Conservation (phyloP, 2,113 vertebrate genomes). For the Passer domesticus region DNA sequence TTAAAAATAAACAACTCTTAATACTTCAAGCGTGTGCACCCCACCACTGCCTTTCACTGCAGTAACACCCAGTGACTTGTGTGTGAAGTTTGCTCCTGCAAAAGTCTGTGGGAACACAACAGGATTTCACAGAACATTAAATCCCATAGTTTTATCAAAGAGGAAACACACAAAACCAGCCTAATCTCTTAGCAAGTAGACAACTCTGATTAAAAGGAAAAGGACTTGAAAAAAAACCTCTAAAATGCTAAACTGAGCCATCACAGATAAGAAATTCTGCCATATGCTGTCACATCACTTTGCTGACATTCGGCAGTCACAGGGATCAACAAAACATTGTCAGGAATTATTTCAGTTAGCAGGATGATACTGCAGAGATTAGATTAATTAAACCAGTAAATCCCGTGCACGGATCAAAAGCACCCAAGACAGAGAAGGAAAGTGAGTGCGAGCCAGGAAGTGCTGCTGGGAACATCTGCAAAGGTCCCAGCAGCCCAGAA, state of each 20-base stretch:
- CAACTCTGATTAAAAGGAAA: constrained; percentile 31
- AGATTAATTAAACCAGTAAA: constrained; percentile 72
- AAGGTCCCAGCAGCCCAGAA: neutral
- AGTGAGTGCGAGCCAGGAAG: neutral
- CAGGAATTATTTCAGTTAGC: constrained; percentile 59
- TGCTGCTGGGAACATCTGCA: neutral
- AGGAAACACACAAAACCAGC: neutral
- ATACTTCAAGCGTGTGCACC: neutral
- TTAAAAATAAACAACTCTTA: neutral
- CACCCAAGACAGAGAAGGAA: neutral
- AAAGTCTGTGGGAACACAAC: neutral
- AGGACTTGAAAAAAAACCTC: neutral
- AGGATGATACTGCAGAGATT: constrained; percentile 48
- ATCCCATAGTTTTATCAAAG: neutral
- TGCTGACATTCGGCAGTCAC: neutral
- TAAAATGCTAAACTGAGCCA: constrained; percentile 3
- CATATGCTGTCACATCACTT: neutral
- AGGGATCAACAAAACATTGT: constrained; percentile 40
- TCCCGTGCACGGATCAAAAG: neutral
- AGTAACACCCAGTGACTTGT: neutral
- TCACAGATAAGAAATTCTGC: neutral
- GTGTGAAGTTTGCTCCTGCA: neutral
- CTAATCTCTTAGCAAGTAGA: constrained; percentile 23
- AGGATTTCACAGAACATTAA: neutral
- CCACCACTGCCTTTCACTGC: neutral